phyloP scores from a whole-genome alignment of 2,113 vertebrate genomes.

The Tamias sibiricus region DNA sequence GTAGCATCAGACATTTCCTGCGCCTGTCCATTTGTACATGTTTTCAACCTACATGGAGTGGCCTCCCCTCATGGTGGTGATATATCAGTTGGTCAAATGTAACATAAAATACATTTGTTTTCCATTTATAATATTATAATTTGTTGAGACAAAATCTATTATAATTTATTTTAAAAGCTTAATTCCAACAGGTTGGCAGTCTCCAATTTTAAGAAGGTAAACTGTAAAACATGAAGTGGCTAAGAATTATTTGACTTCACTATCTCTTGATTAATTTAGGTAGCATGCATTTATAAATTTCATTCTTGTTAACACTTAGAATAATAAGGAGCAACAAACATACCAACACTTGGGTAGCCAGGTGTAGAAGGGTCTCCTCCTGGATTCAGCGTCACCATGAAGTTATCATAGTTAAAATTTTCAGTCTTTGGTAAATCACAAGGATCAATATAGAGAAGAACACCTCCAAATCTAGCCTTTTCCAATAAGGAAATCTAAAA shows the following conservation, averaged over 20 bases:
- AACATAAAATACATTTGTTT: background rate
- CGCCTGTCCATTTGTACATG: background rate
- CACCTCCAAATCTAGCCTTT: constrained; percentile 92
- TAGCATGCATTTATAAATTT: background rate
- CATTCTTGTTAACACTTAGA: background rate
- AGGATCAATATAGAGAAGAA: constrained; percentile 93
- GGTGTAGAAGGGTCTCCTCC: constrained; percentile 93
- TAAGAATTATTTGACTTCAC: background rate
- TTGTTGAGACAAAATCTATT: background rate
- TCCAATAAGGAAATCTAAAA: constrained; percentile 92
- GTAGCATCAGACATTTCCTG: background rate
- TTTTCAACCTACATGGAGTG: background rate
- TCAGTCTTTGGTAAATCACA: constrained; percentile 90
- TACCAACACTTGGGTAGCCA: constrained; percentile 89
- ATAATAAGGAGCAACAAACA: constrained; percentile 74
- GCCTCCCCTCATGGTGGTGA: background rate
- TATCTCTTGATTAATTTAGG: background rate
- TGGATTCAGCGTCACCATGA: constrained; percentile 93
- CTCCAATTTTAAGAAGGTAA: background rate
- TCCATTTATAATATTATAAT: background rate
- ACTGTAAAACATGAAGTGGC: background rate
- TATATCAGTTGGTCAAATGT: background rate
- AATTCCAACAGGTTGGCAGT: background rate
- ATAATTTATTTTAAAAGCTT: background rate
- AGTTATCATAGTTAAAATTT: constrained; percentile 86